Percentiles rank a stretch among this genome's conserved stretches.
Conservation (phyloP, 2,888 invertebrate species). For the Spilarctia lutea region DNA sequence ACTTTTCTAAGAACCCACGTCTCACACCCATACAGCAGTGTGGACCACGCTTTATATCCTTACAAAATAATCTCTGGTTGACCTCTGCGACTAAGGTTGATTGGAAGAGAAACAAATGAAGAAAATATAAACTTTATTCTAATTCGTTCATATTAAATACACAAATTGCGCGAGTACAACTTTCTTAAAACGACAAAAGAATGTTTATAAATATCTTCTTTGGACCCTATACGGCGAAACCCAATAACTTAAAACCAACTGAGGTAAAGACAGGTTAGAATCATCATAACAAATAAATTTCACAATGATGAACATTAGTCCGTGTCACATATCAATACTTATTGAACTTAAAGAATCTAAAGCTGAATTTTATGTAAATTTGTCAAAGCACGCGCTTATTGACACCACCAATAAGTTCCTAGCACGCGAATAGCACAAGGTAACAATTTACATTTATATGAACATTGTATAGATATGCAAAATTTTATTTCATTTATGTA, state of each 20-base stretch:
- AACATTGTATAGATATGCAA: slow-evolving; percentile 78
- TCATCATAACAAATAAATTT: slow-evolving; percentile 40
- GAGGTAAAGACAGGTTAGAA: slow-evolving; percentile 24
- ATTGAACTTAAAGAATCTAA: slow-evolving; percentile 37
- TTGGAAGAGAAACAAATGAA: too few relatives aligned
- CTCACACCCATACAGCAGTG: too few relatives aligned
- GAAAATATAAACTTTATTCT: neutral
- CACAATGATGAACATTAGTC: slow-evolving; percentile 36
- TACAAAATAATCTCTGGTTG: too few relatives aligned
- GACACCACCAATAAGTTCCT: slow-evolving; percentile 47
- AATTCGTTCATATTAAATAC: slow-evolving; percentile 32
- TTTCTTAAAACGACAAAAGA: neutral
- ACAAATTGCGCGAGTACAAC: slow-evolving; percentile 12
- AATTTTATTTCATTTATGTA: slow-evolving; percentile 71
- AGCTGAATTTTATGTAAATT: slow-evolving; percentile 67
- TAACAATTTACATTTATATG: slow-evolving; percentile 72
- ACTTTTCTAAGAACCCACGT: too few relatives aligned
- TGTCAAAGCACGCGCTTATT: slow-evolving; percentile 53
- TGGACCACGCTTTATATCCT: neutral
- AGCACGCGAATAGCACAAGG: slow-evolving; percentile 47
- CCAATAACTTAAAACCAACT: slow-evolving; percentile 23
- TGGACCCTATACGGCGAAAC: slow-evolving; percentile 12
- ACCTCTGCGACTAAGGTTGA: too few relatives aligned
- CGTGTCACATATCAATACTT: slow-evolving; percentile 44
- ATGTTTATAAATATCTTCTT: slow-evolving; percentile 10